phyloP scores from a whole-genome alignment of 1,140 invertebrate genomes.

The Aethina tumida region DNA sequence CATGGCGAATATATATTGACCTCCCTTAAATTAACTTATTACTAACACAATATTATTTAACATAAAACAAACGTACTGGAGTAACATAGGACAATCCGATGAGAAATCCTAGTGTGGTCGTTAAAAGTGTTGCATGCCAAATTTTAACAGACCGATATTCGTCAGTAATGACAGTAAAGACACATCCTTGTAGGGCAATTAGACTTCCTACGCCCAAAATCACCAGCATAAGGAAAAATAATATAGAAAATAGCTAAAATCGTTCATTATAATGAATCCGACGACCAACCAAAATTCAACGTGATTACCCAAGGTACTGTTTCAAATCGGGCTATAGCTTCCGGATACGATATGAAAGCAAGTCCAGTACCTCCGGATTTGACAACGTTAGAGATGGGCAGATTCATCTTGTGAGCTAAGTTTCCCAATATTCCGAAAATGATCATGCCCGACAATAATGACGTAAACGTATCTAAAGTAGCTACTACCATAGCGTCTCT shows the following conservation, averaged over 20 bases:
- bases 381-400: conserved; percentile 41
- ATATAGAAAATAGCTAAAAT: conserved; percentile 65
- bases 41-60: too few species aligned
- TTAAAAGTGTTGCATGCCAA: conserved; percentile 48
- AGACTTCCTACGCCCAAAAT: conserved; percentile 68
- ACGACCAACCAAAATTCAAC: too few species aligned
- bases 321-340: conserved; percentile 75
- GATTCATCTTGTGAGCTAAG: conserved; percentile 52
- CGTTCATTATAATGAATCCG: too few species aligned
- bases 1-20: conserved; percentile 72
- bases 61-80: conserved; percentile 51
- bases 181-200: conserved; percentile 52
- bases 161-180: conserved; percentile 61
- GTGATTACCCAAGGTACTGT: conserved; percentile 57
- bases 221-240: conserved; percentile 86
- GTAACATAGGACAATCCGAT: conserved; percentile 63
- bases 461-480: conserved; percentile 66
- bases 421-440: conserved; percentile 80
- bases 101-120: conserved; percentile 52
- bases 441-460: conserved; percentile 73
- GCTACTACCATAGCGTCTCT: conserved; percentile 69
- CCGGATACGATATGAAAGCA: conserved; percentile 82
- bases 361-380: conserved; percentile 61
- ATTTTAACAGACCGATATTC: conserved; percentile 53
- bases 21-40: conserved; percentile 71